Base-by-base conservation (phyloP, 30 jellyfish, hydroid and myxozoan species). In the Chrysaora quinquecirrha region DNA sequence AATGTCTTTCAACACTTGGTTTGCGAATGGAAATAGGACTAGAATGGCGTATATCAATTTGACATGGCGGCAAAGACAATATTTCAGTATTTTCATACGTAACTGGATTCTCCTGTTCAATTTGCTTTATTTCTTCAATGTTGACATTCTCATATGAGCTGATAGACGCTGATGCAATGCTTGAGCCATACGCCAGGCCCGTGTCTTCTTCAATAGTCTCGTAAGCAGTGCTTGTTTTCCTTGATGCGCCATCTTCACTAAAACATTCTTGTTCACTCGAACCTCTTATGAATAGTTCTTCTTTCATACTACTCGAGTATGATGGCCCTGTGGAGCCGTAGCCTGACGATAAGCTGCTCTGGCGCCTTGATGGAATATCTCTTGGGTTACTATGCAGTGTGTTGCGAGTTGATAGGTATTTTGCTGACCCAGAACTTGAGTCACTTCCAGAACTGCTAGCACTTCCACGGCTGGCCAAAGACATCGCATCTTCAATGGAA, bases 361-460 rank as follows among this genome's bases (percentile, higher is more conserved):
- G 87, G 29, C 95, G 82, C 38, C 76, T 75, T 21, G 21, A 14
- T 0, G 95, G 87, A 2, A 75, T 71, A 43, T 75, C 85, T 58
- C 71, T 33, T 27, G 95, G 95, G 18, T 32, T 85, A 78, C 88
- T 73, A 29, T 75, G 92, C 0, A 46, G 19, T 0, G 46, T 54
- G 24, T 65, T 46, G 2, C 48, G 73, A 25, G 84, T 29, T 22
- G 32, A 56, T 21, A 64, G 70, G 31, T 35, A 30, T 0, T 73
- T 14, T 7, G 73, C 54, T n/a, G 68, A 65, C 30, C 49, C 83
- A 28, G 82, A 56, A 20, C 88, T 71, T 0, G 95, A 85, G 69
- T 85, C 82, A 31, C 95, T 85, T 30, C 80, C 78, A 6, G 95
- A 85, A 30, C 89, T 85, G 76, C 89, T 85, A 52, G 88, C 72